These are phyloP conservation scores for Machimus rusticus DNA, from an alignment of 2,888 invertebrate genomes.

Conservation along the genomic window DNA sequence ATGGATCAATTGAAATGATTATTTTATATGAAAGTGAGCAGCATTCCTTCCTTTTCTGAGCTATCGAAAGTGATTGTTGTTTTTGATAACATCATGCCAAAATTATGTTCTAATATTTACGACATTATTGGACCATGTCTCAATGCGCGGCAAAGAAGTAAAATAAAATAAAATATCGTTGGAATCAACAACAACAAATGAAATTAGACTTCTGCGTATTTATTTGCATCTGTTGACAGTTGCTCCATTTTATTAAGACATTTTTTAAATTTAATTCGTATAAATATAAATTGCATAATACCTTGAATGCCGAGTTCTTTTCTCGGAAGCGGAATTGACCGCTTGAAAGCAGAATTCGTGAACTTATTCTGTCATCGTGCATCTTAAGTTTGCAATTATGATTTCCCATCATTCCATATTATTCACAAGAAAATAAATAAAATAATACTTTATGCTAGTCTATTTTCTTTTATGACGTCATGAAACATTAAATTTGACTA, in stretches of 20 bases:
- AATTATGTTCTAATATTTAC: neutral
- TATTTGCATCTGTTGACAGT: neutral
- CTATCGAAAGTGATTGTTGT: neutral
- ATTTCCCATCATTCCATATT: neutral
- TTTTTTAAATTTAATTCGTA: neutral
- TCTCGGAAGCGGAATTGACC: neutral
- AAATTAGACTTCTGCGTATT: neutral
- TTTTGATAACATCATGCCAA: neutral
- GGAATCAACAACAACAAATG: neutral
- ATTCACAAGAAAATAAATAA: neutral
- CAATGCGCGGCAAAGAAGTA: neutral
- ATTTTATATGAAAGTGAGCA: neutral
- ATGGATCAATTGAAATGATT: neutral
- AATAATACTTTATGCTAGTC: neutral
- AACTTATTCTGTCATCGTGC: neutral
- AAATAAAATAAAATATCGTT: neutral
- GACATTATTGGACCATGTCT: neutral
- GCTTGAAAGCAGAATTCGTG: neutral
- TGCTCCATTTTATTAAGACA: neutral
- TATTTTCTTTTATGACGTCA: neutral
- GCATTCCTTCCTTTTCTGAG: neutral
- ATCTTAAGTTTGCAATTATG: neutral
- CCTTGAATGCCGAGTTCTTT: neutral
- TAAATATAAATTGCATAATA: neutral
- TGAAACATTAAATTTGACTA: neutral